Evolutionary conservation across 2,888 invertebrate species (phyloP).

Genomic region (Cheilosia scutellata): DNA sequence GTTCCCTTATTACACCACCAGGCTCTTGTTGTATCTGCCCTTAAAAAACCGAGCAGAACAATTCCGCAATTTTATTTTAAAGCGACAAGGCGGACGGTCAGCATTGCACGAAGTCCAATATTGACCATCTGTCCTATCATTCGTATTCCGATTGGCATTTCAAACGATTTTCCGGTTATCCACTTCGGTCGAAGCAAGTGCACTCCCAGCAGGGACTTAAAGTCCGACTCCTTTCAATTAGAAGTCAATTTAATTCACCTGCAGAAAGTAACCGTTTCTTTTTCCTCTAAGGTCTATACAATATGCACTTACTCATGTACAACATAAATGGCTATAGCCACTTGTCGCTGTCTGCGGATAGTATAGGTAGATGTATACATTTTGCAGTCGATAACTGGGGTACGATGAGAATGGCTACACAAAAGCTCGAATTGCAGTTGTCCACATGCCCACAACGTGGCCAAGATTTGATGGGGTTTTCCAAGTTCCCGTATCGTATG

Average conservation of each 20-base stretch:
- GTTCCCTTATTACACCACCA: background rate
- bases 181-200: slow-evolving; percentile 27
- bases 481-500: background rate
- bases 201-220: slow-evolving; percentile 17
- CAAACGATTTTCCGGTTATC: slow-evolving; percentile 49
- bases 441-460: slow-evolving; percentile 54
- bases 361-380: no score
- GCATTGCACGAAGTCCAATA: background rate
- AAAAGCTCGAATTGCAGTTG: slow-evolving; percentile 57
- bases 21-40: background rate
- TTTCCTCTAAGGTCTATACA: slow-evolving; percentile 27
- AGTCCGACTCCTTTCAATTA: slow-evolving; percentile 43
- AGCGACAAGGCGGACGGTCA: background rate
- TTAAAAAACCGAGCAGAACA: background rate
- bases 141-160: slow-evolving; percentile 48
- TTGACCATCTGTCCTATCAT: slow-evolving; percentile 26
- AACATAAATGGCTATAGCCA: slow-evolving; percentile 64
- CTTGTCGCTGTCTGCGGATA: slow-evolving; percentile 66
- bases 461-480: slow-evolving; percentile 42
- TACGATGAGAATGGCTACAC: slow-evolving; percentile 48
- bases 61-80: background rate
- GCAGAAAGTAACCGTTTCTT: slow-evolving; percentile 37
- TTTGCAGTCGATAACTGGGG: slow-evolving; percentile 53
- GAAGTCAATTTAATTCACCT: slow-evolving; percentile 67
- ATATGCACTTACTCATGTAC: slow-evolving; percentile 58